Evolutionary conservation across 2,113 vertebrate species (phyloP), one percentile per base, ranked within the genome.

Genomic region (Natator depressus): DNA sequence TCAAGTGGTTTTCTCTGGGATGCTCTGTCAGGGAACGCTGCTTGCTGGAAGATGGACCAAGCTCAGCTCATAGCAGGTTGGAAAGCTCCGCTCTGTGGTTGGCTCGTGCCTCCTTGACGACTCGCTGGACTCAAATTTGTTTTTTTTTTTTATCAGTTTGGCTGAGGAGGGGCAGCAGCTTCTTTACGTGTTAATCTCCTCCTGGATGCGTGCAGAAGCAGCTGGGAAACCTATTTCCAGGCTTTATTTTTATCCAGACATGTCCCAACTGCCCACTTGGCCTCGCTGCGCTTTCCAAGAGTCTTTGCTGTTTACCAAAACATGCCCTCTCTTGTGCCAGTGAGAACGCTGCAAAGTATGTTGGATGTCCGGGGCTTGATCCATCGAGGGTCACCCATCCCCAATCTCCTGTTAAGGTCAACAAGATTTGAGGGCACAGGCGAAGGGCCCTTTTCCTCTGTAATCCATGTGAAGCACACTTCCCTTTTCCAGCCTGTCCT

Each of bases 1-100:
- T 95, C 95, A 88, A 94, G 94, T 96, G 96, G 94, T 96, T 97
- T 93, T 86, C 93, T 96, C 93, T 92, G 93, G 46, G 6, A 50
- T 93, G 96, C 95, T 96, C 93, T 90, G 96, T 92, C 91, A 54
- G 93, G 95, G 96, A 94, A 95, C 87, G 96, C 95, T 93, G 13
- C 92, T 91, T 94, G 78, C 96, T 94, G 95, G 95, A 93, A 96
- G 94, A 93, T 87, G 94, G 96, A 86, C 93, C 94, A 24, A 84
- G 89, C 69, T 91, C 90, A 35, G 89, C 93, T 91, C 62, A 31
- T 89, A 87, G 91, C 93, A n/a, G 88, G 91, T 85, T 38, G 89
- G 3, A 27, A 59, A 90, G 94, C 94, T 29, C 85, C 80, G 90
- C 95, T 82, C 96, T 25, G 88, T 16, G 90, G 82, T 95, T 72